These are phyloP conservation scores for Pocillopora verrucosa DNA, from an alignment of 64 coral and sea anemone species.

Conservation along the genomic window DNA sequence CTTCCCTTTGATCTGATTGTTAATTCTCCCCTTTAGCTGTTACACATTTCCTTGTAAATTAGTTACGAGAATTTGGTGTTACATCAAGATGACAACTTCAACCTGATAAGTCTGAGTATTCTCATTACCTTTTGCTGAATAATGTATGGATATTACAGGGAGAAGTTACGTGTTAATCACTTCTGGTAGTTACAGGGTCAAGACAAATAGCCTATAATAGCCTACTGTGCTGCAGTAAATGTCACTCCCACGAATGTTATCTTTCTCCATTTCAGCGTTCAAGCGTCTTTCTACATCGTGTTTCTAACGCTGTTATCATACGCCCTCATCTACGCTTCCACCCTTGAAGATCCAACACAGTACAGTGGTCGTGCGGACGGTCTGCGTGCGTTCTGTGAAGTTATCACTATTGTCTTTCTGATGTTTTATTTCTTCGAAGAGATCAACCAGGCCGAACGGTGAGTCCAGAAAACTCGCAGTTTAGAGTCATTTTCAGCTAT, in stretches of 20 bases:
- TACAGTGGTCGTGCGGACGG: constrained; percentile 51
- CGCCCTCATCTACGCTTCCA: constrained; percentile 67
- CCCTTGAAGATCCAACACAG: constrained; percentile 41
- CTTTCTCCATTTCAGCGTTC: constrained; percentile 30
- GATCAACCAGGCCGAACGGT: constrained; percentile 61
- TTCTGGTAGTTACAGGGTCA: too few species aligned
- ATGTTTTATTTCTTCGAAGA: constrained; percentile 72
- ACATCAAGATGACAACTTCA: too few species aligned
- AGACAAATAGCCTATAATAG: too few species aligned
- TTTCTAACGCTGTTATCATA: constrained; percentile 70
- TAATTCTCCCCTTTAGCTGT: too few species aligned
- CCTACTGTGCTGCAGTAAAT: neutral
- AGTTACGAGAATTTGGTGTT: too few species aligned
- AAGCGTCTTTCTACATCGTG: constrained; percentile 48
- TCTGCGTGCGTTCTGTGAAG: constrained; percentile 58
- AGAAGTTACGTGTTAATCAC: too few species aligned
- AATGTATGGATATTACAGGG: too few species aligned
- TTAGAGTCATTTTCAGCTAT: too few species aligned
- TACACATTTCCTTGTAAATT: too few species aligned
- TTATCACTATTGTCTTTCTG: constrained; percentile 54
- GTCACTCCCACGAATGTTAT: neutral
- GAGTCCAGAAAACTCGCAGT: neutral
- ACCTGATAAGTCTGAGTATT: too few species aligned
- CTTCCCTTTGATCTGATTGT: too few species aligned
- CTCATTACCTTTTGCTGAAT: too few species aligned